These are phyloP conservation scores for Drosophila villosipedis DNA, from an alignment of 2,888 invertebrate genomes.

Conservation along the genomic window DNA sequence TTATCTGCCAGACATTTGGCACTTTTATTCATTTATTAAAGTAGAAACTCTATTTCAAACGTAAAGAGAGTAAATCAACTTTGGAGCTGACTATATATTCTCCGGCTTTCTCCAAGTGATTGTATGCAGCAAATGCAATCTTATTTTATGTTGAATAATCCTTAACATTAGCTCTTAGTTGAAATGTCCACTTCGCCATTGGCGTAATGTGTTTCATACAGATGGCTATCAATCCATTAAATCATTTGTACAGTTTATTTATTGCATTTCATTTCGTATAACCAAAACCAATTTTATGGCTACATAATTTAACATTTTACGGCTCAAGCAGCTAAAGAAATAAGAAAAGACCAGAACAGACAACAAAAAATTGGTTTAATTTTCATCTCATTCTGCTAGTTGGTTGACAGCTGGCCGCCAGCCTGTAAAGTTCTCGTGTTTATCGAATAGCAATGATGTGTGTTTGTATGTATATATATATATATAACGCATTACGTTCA, in stretches of 20 bases:
- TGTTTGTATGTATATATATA: constrained; percentile 2
- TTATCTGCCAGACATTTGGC: not conserved
- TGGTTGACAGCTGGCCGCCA: constrained; percentile 54
- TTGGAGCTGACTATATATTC: not conserved
- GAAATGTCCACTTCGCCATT: constrained; percentile 7
- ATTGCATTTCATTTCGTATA: constrained; percentile 59
- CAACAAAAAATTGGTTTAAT: constrained; percentile 58
- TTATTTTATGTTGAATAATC: constrained; percentile 25
- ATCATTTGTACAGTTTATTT: constrained; percentile 59
- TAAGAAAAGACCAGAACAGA: constrained; percentile 16
- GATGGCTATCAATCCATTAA: constrained; percentile 47
- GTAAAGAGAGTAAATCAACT: not conserved
- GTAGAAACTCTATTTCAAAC: not conserved
- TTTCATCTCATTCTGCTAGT: constrained; percentile 68
- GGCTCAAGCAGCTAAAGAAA: constrained; percentile 19
- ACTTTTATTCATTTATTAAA: not conserved
- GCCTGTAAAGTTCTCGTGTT: constrained; percentile 49
- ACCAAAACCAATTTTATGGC: constrained; percentile 70
- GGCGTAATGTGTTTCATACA: constrained; percentile 6
- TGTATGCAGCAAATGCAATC: not conserved
- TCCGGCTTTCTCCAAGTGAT: not conserved
- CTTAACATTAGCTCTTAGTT: constrained; percentile 38
- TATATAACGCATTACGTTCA: constrained; percentile 65
- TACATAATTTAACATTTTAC: constrained; percentile 71
- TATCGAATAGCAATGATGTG: constrained; percentile 21